Evolutionary conservation across 1,140 invertebrate species (phyloP), one percentile per base, ranked within the genome.

Genomic region (Sinonovacula constricta): DNA sequence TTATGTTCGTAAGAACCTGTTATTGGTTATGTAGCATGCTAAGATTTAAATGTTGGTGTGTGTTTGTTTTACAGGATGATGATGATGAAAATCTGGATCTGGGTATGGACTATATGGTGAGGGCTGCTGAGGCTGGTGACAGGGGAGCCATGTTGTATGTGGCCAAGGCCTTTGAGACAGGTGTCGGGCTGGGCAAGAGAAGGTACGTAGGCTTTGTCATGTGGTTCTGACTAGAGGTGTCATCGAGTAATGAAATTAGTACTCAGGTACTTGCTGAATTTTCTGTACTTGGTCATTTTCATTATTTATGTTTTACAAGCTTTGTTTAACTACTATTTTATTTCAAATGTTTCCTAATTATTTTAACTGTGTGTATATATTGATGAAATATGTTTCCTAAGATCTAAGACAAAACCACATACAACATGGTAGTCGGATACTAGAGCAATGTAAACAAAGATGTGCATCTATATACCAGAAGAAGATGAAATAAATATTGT

Each of bases 91-190:
- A 91, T 49, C 71, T 83, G 15, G 86, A 91, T 26, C 75, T 83
- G 30, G 92, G 92, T 3, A 74, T 92, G 26, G 89, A 92, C 56
- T 92, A 91, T 65, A 91, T 93, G 91, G 76, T 87, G 28, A 81
- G 86, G 62, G 92, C 93, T 34, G 93, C 93, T 30, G 88, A 92
- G 53, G 89, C 90, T 70, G 92, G 92, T 36, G 93, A 93, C 74
- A 85, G 92, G 49, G 87, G 85, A 51, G 88, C 93, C 12, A 93
- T 93, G 90, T 85, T 93, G 2, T 91, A 89, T 81, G 81, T 93
- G 81, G 93, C 93, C 33, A 91, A 91, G 77, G 92, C 92, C 4
- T 93, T 91, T 88, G 92, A 93, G 74, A 91, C 90, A 76, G 93
- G 93, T 1, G 51, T 84, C 33, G 88, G 88, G 60, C 87, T 92